Evolutionary conservation across 2,113 vertebrate genomes (phyloP), one percentile per base, ranked within the genome.

Genomic region (Jaculus jaculus): DNA sequence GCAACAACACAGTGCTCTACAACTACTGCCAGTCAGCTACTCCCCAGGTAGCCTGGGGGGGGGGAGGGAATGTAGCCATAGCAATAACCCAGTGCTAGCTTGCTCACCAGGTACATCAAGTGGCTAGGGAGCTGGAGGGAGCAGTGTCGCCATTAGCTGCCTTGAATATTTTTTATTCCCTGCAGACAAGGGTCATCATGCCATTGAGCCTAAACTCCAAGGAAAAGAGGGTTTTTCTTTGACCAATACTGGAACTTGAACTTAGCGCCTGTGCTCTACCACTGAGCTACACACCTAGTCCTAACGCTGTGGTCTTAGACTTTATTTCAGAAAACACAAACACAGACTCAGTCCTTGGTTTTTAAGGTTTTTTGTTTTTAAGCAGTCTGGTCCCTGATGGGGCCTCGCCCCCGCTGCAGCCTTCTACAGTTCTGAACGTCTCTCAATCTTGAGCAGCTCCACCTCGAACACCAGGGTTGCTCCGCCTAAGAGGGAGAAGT

Each of bases 381-480:
- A 96, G 91, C 91, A 96, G 65, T 94, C 81, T 96, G 96, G 96
- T 97, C 95, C 96, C 96, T 87, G 94, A 54, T 23, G 73, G 51
- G 71, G 34, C 58, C 77, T 10, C 84, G 0, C 32, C 68, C 93
- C 96, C 84, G 51, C 84, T 42, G 84, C 89, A 39, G 68, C 80
- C 60, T 16, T 93, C 97, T 99, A 99, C 93, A 99, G 98, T 16
- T 99, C 99, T 16, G 98, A 97, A 89, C 98, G 98, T 69, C 98
- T 97, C 93, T 99, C 99, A 24, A 99, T 99, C 96, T 98, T 99
- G 92, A 99, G 96, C 96, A 99, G 98, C 94, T 99, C 99, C 90
- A 99, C 99, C 88, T 99, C 99, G 54, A 99, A 99, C 91, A 99
- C 98, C 37, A 99, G 98, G 30, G 99, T 99, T 10, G 99, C 98